Evolutionary conservation across 2,113 vertebrate genomes (phyloP), one percentile per base, ranked within the genome.

Genomic region (Chaenogobius annularis): DNA sequence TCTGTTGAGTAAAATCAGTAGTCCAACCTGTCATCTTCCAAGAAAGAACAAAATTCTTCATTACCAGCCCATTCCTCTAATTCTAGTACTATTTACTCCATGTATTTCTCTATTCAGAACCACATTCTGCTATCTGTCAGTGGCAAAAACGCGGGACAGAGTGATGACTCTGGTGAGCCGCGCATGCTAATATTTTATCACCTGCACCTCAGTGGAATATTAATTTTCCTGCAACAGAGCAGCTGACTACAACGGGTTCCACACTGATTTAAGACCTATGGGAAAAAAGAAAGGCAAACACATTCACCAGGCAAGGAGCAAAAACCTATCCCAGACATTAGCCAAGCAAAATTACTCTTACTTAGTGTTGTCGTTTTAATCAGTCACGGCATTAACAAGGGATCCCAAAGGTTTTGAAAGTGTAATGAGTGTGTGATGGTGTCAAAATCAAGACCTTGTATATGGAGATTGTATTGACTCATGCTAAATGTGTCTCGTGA

Each of bases 201-300:
- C 69, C 72, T 52, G 56, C 6, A 20, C 79, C 81, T 79, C 71
- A 20, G 54, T 63, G 81, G 86, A 83, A 81, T 81, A 84, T 71
- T 82, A 86, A 80, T 86, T 65, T 72, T 54, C 70, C 73, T 47
- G 73, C 22, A 83, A 81, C 69, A 68, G 76, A 55, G 59, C 44
- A 71, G 82, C 80, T 59, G 37, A 79, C 70, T 46, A 81, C 82
- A 84, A 77, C 68, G 19, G 64, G 50, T 35, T 73, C 67, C 44
- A 23, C 47, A n/a, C 37, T 65, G 64, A 73, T 64, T 54, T 7
- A 69, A 62, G 56, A 75, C 68, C 66, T 22, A 15, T 15, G 37
- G 69, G 77, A 79, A 73, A 44, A 43, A 19, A 61, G 47, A 26
- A 19, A 52, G 26, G 63, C 66, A 74, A 8, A 43, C 44, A 37